Percentiles rank a stretch among this genome's conserved stretches.
phyloP scores from a whole-genome alignment of 1,140 invertebrate genomes.

The Bombus soroeensis region DNA sequence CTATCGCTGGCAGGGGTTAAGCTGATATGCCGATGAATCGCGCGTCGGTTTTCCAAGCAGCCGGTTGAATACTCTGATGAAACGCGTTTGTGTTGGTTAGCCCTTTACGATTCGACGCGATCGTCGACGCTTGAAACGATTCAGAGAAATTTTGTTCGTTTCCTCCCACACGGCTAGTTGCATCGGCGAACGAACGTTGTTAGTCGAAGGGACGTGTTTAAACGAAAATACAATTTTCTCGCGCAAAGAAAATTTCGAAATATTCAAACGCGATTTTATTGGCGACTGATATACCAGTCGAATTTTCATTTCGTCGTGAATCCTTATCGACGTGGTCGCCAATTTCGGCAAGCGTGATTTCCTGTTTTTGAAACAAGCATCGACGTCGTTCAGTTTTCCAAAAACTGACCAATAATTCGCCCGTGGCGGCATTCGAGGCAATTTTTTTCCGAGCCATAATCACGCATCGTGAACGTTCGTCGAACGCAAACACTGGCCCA shows the following conservation, averaged over 20 bases:
- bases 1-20: constrained; percentile 64
- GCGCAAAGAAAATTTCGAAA: background rate
- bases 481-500: constrained; percentile 38
- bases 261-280: background rate
- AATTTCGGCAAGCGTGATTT: background rate
- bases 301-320: background rate
- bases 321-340: background rate
- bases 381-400: background rate
- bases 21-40: constrained; percentile 66
- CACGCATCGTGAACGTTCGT: constrained; percentile 22
- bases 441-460: constrained; percentile 48
- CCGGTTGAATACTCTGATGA: constrained; percentile 8
- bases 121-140: background rate
- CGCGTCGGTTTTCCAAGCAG: constrained; percentile 32
- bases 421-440: background rate
- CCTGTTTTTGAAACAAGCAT: background rate
- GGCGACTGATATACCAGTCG: background rate
- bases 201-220: background rate
- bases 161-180: no score
- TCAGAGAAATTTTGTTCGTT: background rate
- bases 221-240: background rate
- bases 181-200: background rate
- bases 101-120: background rate
- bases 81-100: background rate
- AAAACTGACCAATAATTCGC: constrained; percentile 7